A percentile compares a stretch with the other conserved stretches of the same genome.
Evolutionary conservation across 2,113 vertebrate genomes (phyloP).

Genomic region (Grammomys dolichurus): DNA sequence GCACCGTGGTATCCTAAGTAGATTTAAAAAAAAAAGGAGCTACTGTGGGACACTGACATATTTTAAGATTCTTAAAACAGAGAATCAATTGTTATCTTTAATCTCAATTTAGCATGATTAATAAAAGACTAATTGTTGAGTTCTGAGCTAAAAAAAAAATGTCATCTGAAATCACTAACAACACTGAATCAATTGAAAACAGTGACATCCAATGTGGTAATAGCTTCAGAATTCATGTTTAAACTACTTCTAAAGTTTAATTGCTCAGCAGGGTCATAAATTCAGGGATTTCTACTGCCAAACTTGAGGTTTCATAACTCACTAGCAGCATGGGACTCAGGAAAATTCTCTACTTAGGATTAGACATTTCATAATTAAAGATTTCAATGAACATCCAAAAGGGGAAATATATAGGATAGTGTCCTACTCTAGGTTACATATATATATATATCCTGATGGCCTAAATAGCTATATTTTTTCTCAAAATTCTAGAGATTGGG

Average conservation of each 20-base stretch:
- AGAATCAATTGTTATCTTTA: conserved; percentile 26
- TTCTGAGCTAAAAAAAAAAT: conserved; percentile 2
- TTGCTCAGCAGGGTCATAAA: not conserved
- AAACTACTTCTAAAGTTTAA: conserved; percentile 24
- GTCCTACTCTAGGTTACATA: not conserved
- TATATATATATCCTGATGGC: too few species aligned
- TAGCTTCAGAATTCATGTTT: not conserved
- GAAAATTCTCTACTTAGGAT: not conserved
- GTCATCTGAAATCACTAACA: not conserved
- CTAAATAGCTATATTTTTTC: not conserved
- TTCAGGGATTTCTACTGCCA: not conserved
- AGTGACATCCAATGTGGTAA: not conserved
- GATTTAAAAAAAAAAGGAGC: not conserved
- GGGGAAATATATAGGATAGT: not conserved
- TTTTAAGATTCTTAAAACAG: conserved; percentile 54
- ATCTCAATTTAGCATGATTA: conserved; percentile 45
- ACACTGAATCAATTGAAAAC: not conserved
- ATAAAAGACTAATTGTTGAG: conserved; percentile 32
- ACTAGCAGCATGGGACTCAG: not conserved
- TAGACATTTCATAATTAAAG: not conserved
- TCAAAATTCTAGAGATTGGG: not conserved
- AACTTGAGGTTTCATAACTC: not conserved
- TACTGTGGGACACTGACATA: not conserved
- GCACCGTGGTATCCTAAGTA: not conserved
- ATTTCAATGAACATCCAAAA: not conserved